Base-by-base conservation (phyloP, 2,888 invertebrate species). In the Eupithecia subfuscata region DNA sequence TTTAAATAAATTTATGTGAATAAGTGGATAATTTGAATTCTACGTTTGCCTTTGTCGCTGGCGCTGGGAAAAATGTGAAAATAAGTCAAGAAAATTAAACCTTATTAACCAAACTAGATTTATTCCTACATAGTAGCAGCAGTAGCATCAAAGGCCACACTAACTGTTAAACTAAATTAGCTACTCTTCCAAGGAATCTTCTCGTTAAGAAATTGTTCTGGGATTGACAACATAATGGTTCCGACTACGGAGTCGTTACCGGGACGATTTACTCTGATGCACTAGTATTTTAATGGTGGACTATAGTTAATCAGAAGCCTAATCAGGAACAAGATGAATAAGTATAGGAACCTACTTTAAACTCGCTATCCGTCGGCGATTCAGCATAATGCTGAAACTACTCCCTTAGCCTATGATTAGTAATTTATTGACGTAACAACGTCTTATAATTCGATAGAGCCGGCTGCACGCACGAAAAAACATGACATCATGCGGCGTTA, bases 171-270 rank as follows among this genome's bases (percentile, higher is more conserved):
- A 40, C 40, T 22, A n/a, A 68, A 74, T 74, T 65, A 70, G 16
- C 56, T 45, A 37, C 60, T 22, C 37, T 34, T 67, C 67, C n/a
- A 56, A 48, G 43, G 68, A 75, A 71, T 69, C 69, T 69, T 65
- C 77, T 79, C 74, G 75, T 75, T 79, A 79, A 74, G 74, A 48
- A 73, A 72, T 75, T 74, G 77, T 79, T 75, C 64, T 74, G 68
- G 48, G 77, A 79, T 71, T 79, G 77, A 77, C 75, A 77, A 75
- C 70, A 77, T 79, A 79, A 79, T 79, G 74, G 73, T 9, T 37
- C 43, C 37, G 60, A 56, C 63, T 40, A 40, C 40, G 68, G 25
- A 60, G 43, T 43, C 40, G 68, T 68, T 68, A 43, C 7, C 12
- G 68, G 63, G 63, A n/a, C 63, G 71, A 75, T 69, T 75, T 75